Conservation (phyloP, 2,888 invertebrate genomes). For the Quadroppia sp. region DNA sequence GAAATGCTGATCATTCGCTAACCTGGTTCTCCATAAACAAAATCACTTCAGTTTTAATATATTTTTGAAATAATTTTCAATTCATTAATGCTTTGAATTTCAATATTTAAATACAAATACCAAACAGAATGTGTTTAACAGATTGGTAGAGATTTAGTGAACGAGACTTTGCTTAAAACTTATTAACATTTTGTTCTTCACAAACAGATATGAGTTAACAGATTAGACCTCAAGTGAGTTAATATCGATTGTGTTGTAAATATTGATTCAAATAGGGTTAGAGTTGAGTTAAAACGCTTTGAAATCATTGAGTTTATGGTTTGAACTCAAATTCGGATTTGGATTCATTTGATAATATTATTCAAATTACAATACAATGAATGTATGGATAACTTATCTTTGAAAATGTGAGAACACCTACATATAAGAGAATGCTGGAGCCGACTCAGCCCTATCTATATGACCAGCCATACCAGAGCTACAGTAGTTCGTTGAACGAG, state of each 20-base stretch:
- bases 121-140: not conserved
- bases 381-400: conserved; percentile 20
- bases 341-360: too few relatives aligned
- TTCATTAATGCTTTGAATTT: not conserved
- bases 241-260: conserved; percentile 17
- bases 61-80: not conserved
- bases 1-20: conserved; percentile 14
- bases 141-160: not conserved
- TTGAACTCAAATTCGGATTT: not conserved
- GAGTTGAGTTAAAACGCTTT: not conserved
- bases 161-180: conserved; percentile 10
- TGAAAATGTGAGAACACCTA: conserved; percentile 13
- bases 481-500: conserved; percentile 17
- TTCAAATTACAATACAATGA: conserved; percentile 23
- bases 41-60: not conserved
- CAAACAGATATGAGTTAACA: conserved; percentile 13
- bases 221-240: conserved; percentile 19
- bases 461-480: not conserved
- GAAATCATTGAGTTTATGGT: conserved; percentile 2
- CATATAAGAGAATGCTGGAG: not conserved
- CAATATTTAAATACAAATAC: not conserved
- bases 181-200: not conserved
- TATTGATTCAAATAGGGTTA: not conserved
- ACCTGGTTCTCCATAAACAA: not conserved
- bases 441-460: not conserved